These are phyloP conservation scores for Dioctria linearis DNA, from an alignment of 2,888 invertebrate species.

Conservation along the genomic window DNA sequence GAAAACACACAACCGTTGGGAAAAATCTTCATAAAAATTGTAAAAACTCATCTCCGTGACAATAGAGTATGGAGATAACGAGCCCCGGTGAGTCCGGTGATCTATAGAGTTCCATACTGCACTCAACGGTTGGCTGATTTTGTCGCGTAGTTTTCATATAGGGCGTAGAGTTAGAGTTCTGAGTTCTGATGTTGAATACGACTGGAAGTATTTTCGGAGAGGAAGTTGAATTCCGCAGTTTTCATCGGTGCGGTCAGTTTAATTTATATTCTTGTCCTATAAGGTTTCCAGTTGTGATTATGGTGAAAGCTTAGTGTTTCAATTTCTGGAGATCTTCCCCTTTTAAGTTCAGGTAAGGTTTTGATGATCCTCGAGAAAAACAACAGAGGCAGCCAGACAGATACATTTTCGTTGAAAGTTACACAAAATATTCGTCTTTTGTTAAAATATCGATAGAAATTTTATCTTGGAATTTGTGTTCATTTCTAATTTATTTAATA, in stretches of 20 bases:
- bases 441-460: too few species aligned
- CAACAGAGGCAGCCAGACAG: too few species aligned
- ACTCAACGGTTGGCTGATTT: slow-evolving; percentile 38
- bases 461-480: too few species aligned
- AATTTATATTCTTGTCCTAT: slow-evolving; percentile 32
- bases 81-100: background rate
- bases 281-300: slow-evolving; percentile 18
- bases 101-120: slow-evolving; percentile 12
- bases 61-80: slow-evolving; percentile 20
- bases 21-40: slow-evolving; percentile 36
- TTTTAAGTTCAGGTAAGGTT: slow-evolving; percentile 23
- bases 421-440: too few species aligned
- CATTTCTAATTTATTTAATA: too few species aligned
- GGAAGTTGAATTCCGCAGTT: slow-evolving; percentile 27
- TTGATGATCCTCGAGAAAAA: background rate
- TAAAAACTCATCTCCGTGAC: slow-evolving; percentile 41
- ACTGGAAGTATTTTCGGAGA: background rate
- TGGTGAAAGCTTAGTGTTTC: slow-evolving; percentile 7
- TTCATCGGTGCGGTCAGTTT: slow-evolving; percentile 20
- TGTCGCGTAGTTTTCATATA: background rate
- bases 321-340: background rate
- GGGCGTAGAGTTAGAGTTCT: background rate
- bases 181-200: slow-evolving; percentile 4
- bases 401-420: too few species aligned
- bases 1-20: slow-evolving; percentile 45